Evolutionary conservation across 2,888 invertebrate species (phyloP), one percentile per base, ranked within the genome.

Genomic region (Drosophila hawaiiensis): DNA sequence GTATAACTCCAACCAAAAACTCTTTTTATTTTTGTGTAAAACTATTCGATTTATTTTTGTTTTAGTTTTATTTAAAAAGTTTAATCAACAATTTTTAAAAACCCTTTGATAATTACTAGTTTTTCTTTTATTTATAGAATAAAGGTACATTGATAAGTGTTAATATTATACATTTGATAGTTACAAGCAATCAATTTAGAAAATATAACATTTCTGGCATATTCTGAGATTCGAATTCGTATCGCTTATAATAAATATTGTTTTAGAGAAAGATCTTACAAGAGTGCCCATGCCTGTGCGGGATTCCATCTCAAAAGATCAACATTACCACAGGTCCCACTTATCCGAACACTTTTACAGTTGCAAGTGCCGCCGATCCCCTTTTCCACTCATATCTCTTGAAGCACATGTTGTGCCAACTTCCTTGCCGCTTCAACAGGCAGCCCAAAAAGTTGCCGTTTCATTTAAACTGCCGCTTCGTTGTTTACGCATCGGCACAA

Each of bases 401-500:
- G 29, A 62, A 63, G 70, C 75, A 87, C 63, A 77, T 76, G 76
- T 79, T 74, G 56, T 82, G 75, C 88, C 85, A 88, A 85, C 78
- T 80, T 78, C 76, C 79, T 68, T 75, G 69, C 73, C 65, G 82
- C 87, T 75, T 82, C 87, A 72, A 55, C 75, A 68, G 75, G 60
- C 74, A 79, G 54, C 70, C 66, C 65, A 70, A 88, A 84, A 78
- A 88, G 83, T 82, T 86, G 87, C 88, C 87, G 88, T 87, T 87
- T 86, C 88, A 89, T 85, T 85, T 80, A 83, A 84, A 73, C 74
- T 80, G 85, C 76, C 76, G 89, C 87, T 76, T 54, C 84, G 82
- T 78, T 89, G 88, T 86, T 84, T 86, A 89, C 84, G 89, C 85
- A 86, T 87, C 84, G 70, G 73, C 72, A 84, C 70, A 80, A 80